Base-by-base conservation (phyloP, 2,113 vertebrate genomes). In the Actenoides lindsayi region DNA sequence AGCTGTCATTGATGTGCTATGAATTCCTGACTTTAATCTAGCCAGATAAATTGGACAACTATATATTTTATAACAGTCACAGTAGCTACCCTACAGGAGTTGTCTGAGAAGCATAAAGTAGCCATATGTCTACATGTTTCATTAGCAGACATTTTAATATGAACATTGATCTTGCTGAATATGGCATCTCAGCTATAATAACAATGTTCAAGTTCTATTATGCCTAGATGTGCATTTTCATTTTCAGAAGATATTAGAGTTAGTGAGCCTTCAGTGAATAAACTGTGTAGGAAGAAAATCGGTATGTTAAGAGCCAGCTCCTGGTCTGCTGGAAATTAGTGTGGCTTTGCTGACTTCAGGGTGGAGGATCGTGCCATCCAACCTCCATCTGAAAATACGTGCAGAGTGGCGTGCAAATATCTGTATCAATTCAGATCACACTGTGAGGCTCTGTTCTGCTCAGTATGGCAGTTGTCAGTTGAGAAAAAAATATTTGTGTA, bases 11-110 rank as follows among this genome's bases (percentile, higher is more conserved):
- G 80, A 73, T 94, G 70, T 59, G 60, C 67, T 92, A 15, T 60
- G 82, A 95, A 21, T 68, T 83, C 60, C 69, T 7, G 30, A 96
- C 93, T 96, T 94, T 94, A 92, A 96, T 96, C 96, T 94, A 79
- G 48, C 57, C 6, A 15, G 75, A 85, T 90, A 83, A 97, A 92
- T 93, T 95, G 77, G 44, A 81, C 81, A 90, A 35, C 84, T 65
- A 28, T 85, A 8, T 95, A 85, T 96, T 96, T 94, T 65, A 83
- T 91, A 90, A 53, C 84, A 94, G 84, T 90, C 73, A 90, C 60
- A 93, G 71, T 83, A 79, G 51, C 87, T 78, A 80, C 54, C 53
- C 73, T 94, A 59, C 51, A 78, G 44, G 63, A 94, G 73, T 37
- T 80, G 39, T 83, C 87, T 65, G 33, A 70, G 78, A 56, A 83